These are phyloP conservation scores for Hydroisotoma schaefferi DNA, from an alignment of 2,888 invertebrate genomes.

Conservation along the genomic window DNA sequence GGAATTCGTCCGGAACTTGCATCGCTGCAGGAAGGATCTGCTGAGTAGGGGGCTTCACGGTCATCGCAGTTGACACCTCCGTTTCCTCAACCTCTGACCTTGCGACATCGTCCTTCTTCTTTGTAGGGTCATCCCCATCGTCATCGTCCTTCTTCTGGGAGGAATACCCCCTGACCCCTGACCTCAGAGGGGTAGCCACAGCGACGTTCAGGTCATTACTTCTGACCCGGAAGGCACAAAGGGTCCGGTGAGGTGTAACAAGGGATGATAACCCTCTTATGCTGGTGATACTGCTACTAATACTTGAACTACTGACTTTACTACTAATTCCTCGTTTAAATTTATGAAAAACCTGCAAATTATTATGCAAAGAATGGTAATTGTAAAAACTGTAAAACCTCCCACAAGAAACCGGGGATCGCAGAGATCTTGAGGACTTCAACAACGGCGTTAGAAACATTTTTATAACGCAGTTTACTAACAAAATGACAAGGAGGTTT, in stretches of 20 bases:
- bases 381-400: slow-evolving; percentile 4
- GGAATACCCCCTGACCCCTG: slow-evolving; percentile 15
- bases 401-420: too few relatives aligned
- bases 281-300: not conserved
- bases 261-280: too few relatives aligned
- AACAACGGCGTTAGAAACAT: not conserved
- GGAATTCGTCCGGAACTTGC: slow-evolving; percentile 93
- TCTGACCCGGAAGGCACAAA: not conserved
- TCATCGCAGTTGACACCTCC: slow-evolving; percentile 3
- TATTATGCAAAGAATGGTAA: not conserved
- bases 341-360: not conserved
- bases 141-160: slow-evolving; percentile 28
- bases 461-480: too few relatives aligned
- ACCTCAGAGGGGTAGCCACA: not conserved
- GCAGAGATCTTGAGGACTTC: not conserved
- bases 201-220: not conserved
- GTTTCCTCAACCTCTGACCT: not conserved
- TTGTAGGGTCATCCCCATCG: slow-evolving; percentile 16
- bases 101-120: slow-evolving; percentile 6
- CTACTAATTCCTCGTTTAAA: not conserved
- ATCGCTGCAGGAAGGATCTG: slow-evolving; percentile 74
- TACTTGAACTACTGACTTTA: not conserved
- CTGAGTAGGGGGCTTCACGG: slow-evolving; percentile 12
- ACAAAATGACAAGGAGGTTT: too few relatives aligned
- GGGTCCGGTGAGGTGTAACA: too few relatives aligned